Base-by-base conservation (phyloP, 2,113 vertebrate species). In the Tenrec ecaudatus region DNA sequence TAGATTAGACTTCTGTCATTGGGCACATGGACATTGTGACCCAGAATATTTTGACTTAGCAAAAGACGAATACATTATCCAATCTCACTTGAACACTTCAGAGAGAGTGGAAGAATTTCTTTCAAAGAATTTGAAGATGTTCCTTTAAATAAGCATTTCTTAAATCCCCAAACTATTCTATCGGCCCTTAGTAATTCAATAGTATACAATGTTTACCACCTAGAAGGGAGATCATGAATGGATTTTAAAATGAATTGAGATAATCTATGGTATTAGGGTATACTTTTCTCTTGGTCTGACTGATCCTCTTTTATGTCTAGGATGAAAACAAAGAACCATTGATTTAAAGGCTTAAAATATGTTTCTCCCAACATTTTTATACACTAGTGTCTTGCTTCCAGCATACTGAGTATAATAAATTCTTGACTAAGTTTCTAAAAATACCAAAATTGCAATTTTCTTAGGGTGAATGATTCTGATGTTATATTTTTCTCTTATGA, bases 361-460 rank as follows among this genome's bases (percentile, higher is more conserved):
- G 71, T 93, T 75, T n/a, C 38, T 93, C 78, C 16, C 17, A 75
- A 16, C 62, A 64, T 43, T 40, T 92, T 43, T 43, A 87, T 31
- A 79, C 75, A 22, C 60, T 66, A 29, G 69, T 80, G 83, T 90
- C 33, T 53, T 53, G 12, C 47, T 60, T 84, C 43, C 58, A 93
- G 31, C 17, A 60, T 91, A 20, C 22, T 58, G 7, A 75, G 27
- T 73, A 88, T 93, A 91, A 82, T 82, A n/a, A 40, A 66, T 79
- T 87, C 33, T 82, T 71, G 6, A 19, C 1, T 90, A 17, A 66
- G 43, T 83, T 47, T 53, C 47, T 53, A 53, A 47, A 68, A 94
- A 79, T 90, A 83, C 80, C 76, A 83, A 94, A 43, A 71, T 38
- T 27, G 1, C 15, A 53, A 81, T n/a, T 89, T 86, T 75, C 36